Evolutionary conservation across 2,888 invertebrate species (phyloP).

Genomic region (Dyspetes luteomarginatus): DNA sequence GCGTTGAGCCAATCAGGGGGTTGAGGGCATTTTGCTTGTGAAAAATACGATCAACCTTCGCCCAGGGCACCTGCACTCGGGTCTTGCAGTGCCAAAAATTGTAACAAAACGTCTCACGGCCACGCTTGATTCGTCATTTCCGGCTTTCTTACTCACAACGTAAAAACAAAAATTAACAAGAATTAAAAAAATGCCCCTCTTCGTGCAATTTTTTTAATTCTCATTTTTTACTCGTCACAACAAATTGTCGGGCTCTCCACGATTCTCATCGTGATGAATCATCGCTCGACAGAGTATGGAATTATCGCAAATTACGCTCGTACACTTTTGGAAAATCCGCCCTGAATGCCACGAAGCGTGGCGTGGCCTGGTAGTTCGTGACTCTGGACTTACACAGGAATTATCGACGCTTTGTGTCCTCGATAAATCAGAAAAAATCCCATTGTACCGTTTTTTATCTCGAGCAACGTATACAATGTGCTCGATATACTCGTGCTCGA

Average conservation of each 20-base stretch:
- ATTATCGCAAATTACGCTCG: constrained; percentile 28
- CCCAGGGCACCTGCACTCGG: constrained; percentile 55
- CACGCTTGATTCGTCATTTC: constrained; percentile 11
- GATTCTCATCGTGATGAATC: constrained; percentile 28
- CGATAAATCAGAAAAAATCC: neutral
- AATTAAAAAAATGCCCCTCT: neutral
- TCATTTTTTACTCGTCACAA: no score
- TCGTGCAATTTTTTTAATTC: no score
- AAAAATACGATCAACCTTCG: constrained; percentile 67
- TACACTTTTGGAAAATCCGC: constrained; percentile 21
- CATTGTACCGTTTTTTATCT: neutral
- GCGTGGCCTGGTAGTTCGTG: constrained; percentile 60
- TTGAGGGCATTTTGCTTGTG: constrained; percentile 25
- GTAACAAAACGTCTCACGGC: constrained; percentile 43
- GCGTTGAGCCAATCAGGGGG: constrained; percentile 61
- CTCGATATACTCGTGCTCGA: no score
- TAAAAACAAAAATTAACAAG: neutral
- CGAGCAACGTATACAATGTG: neutral
- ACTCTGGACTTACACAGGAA: constrained; percentile 66
- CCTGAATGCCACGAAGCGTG: constrained; percentile 46
- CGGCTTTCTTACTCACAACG: constrained; percentile 5
- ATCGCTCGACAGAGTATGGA: constrained; percentile 3
- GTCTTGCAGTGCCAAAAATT: constrained; percentile 58
- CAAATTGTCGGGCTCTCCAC: neutral
- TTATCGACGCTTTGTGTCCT: neutral